Evolutionary conservation across 1,140 invertebrate genomes (phyloP), one percentile per base, ranked within the genome.

Genomic region (Ceratosolen solmsi): DNA sequence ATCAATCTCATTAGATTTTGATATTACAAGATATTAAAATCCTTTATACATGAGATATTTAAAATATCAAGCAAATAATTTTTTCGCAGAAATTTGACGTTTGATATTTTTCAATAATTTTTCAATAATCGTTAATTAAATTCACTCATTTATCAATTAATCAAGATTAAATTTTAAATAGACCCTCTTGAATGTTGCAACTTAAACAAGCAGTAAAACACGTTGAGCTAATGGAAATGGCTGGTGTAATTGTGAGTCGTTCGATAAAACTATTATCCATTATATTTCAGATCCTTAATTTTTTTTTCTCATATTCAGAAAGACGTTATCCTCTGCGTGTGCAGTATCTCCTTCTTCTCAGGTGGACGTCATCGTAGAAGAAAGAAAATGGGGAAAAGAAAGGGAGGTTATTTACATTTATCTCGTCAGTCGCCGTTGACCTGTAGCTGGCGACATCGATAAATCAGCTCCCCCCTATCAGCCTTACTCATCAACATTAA

Each of bases 401-500:
- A 70, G 80, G 71, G 83, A 68, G 41, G 27, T 30, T 38, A 65
- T 54, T 56, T 83, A 85, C 87, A 91, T 90, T 90, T 90, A 90
- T 90, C 89, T 90, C 88, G 86, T 90, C 88, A 89, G 86, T 71
- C 88, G 84, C 86, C 86, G 86, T 84, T 85, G 89, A 89, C 89
- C 86, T 86, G 86, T 87, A 86, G 86, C 5, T 83, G 86, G 88
- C 87, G 90, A 91, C 90, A 90, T 88, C 89, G 88, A 91, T 91
- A 90, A 91, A 91, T 91, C 90, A 91, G 86, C 88, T 83, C 49
- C 80, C 36, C 72, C 87, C 84, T 91, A 91, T 90, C 90, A 85
- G 83, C 78, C 79, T 84, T 85, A 87, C 87, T 87, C 87, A 91
- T 91, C 90, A 87, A 87, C 90, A 91, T 91, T 91, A 91, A 91